A percentile compares a stretch with the other conserved stretches of the same genome.
phyloP scores from a whole-genome alignment of 2,113 vertebrate species.

The Gavia stellata region DNA sequence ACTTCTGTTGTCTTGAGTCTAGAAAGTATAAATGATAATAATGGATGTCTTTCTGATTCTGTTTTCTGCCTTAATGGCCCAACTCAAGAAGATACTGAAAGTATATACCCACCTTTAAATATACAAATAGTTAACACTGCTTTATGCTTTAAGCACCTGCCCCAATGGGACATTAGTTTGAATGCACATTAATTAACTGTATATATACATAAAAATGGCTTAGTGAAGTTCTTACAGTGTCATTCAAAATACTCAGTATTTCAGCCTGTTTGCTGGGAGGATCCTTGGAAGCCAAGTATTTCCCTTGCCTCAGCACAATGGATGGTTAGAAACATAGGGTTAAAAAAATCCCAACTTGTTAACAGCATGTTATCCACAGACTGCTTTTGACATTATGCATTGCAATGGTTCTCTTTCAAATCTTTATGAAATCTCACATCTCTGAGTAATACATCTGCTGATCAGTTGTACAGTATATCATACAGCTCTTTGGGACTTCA shows the following conservation, averaged over 20 bases:
- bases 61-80: background rate
- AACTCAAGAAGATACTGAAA: background rate
- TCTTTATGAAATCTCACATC: background rate
- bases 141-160: background rate
- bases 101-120: background rate
- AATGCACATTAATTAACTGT: background rate
- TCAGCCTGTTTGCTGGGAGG: background rate
- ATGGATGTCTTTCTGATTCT: background rate
- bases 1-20: background rate
- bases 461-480: background rate
- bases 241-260: background rate
- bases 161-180: background rate
- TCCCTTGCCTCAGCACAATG: background rate
- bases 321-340: background rate
- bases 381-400: background rate
- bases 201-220: background rate
- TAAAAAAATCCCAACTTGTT: background rate
- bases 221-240: background rate
- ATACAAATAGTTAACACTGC: background rate
- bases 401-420: background rate
- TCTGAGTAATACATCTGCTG: background rate
- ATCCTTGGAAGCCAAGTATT: background rate
- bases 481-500: background rate
- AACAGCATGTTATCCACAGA: fast-evolving
- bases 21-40: background rate